These are phyloP conservation scores for Montifringilla adamsi DNA, from an alignment of 2,113 vertebrate species.

Conservation along the genomic window DNA sequence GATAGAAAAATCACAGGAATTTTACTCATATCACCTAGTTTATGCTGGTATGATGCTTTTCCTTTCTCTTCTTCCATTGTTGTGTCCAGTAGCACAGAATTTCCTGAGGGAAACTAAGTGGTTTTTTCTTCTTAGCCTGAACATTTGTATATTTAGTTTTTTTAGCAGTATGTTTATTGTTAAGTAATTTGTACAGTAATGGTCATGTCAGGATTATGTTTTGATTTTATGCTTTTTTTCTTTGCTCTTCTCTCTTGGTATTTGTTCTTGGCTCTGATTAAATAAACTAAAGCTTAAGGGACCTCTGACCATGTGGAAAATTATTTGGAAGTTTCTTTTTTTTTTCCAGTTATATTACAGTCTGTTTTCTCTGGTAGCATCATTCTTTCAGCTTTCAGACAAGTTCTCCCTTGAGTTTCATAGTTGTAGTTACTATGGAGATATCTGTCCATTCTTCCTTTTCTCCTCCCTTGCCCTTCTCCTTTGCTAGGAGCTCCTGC, in stretches of 20 bases:
- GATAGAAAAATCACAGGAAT: neutral
- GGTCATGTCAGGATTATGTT: neutral
- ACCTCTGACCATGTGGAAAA: conserved; percentile 21
- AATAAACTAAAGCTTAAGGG: conserved; percentile 45
- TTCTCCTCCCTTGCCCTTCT: neutral
- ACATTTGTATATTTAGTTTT: neutral
- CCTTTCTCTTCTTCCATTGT: neutral
- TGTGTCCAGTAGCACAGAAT: neutral
- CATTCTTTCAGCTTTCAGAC: conserved; percentile 41
- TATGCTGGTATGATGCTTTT: neutral
- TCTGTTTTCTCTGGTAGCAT: conserved; percentile 19
- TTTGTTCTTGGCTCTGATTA: conserved; percentile 29
- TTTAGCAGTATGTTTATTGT: conserved; percentile 20
- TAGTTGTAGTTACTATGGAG: conserved; percentile 64
- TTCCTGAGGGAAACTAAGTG: neutral
- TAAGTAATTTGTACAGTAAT: conserved; percentile 3
- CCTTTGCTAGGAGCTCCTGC: neutral
- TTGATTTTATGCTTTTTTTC: conserved; percentile 1
- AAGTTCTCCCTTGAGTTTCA: conserved; percentile 41
- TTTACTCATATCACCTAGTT: neutral
- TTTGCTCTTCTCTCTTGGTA: neutral
- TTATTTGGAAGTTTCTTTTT: neutral
- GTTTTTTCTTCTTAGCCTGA: neutral
- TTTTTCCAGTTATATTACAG: neutral
- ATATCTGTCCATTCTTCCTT: conserved; percentile 17